A percentile compares a stretch with the other conserved stretches of the same genome.
Conservation (phyloP, 2,888 invertebrate species). For the Agrypnus murinus region DNA sequence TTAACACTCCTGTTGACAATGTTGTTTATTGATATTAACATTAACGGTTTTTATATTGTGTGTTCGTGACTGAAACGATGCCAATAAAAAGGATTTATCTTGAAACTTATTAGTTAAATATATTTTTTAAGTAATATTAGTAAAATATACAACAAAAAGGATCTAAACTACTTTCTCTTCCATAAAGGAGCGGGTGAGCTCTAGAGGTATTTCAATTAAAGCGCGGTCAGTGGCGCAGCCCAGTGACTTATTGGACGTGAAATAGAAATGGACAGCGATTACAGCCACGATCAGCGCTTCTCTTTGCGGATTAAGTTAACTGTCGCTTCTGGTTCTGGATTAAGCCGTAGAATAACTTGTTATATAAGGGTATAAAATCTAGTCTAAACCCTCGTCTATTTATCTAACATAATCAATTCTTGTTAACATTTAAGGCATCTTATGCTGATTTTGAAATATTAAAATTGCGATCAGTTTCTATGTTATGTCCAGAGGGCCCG, state of each 20-base stretch:
- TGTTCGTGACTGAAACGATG: constrained; percentile 17
- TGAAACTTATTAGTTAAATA: neutral
- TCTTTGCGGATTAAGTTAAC: constrained; percentile 66
- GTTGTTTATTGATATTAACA: constrained; percentile 2
- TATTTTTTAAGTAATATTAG: neutral
- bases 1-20: constrained; percentile 12
- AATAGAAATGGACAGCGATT: constrained; percentile 70
- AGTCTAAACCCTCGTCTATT: neutral
- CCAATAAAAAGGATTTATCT: neutral
- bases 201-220: constrained; percentile 35
- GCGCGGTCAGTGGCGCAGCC: constrained; percentile 38
- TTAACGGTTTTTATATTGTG: constrained; percentile 28
- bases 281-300: constrained; percentile 67
- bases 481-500: constrained; percentile 11
- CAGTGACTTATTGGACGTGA: constrained; percentile 68
- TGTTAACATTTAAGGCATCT: neutral
- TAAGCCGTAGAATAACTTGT: constrained; percentile 51
- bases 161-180: constrained; percentile 26
- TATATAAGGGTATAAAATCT: constrained; percentile 24
- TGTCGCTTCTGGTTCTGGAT: constrained; percentile 59
- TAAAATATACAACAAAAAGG: no score
- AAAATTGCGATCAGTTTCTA: no score
- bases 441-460: no score
- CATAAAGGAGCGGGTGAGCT: constrained; percentile 23
- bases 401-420: neutral